A percentile compares a stretch with the other conserved stretches of the same genome.
Evolutionary conservation across 2,113 vertebrate genomes (phyloP).

Genomic region (Megaceryle maxima): DNA sequence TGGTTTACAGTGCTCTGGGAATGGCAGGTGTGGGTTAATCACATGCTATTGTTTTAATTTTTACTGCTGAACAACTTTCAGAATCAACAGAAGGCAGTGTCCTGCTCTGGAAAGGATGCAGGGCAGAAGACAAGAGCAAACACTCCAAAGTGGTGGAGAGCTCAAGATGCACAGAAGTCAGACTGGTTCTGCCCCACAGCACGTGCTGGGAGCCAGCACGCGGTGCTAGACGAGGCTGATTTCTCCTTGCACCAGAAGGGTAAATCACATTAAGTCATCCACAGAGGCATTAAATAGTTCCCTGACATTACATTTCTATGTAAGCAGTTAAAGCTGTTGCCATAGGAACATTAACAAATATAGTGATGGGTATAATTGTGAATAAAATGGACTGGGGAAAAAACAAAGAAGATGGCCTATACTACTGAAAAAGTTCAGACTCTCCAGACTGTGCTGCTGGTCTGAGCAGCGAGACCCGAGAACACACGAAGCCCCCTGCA

Average conservation of each 20-base stretch:
- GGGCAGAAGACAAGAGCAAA: not conserved
- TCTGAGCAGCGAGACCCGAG: fast-evolving
- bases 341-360: constrained; percentile 59
- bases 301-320: constrained; percentile 46
- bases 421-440: not conserved
- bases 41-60: not conserved
- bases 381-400: not conserved
- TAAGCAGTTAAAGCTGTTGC: constrained; percentile 35
- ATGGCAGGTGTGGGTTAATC: not conserved
- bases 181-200: not conserved
- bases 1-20: not conserved
- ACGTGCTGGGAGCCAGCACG: not conserved
- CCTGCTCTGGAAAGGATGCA: not conserved
- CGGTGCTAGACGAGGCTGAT: not conserved
- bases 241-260: not conserved
- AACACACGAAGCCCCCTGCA: fast-evolving
- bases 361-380: not conserved
- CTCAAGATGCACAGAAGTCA: not conserved
- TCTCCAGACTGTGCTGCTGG: fast-evolving
- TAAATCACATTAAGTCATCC: constrained; percentile 35
- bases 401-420: not conserved
- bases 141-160: not conserved
- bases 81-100: not conserved
- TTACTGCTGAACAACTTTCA: not conserved
- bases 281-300: constrained; percentile 29